Evolutionary conservation across 1,140 invertebrate genomes (phyloP).

Genomic region (Grapholita molesta): DNA sequence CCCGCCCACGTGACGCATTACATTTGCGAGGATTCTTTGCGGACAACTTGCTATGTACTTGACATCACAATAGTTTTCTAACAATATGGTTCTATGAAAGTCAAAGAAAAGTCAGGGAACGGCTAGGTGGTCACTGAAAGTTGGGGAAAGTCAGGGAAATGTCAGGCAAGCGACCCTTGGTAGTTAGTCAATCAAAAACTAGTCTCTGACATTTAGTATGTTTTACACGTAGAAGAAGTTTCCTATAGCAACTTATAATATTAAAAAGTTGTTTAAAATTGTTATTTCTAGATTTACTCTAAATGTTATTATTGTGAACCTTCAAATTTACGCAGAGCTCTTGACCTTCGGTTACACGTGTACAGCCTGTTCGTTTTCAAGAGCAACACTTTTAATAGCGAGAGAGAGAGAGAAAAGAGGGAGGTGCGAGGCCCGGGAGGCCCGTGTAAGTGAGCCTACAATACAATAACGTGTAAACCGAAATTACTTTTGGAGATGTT

Average conservation of each 20-base stretch:
- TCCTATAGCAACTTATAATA: neutral
- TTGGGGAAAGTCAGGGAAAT: neutral
- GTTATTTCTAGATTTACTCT: neutral
- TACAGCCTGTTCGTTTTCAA: neutral
- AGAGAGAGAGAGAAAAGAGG: neutral
- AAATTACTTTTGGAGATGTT: neutral
- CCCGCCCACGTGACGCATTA: constrained; percentile 71
- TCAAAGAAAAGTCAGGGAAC: neutral
- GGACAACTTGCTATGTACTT: constrained; percentile 27
- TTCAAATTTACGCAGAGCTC: neutral
- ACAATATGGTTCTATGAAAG: neutral
- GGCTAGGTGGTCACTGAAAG: neutral
- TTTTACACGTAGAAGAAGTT: neutral
- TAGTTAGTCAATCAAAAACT: neutral
- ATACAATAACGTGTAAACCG: neutral
- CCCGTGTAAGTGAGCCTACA: neutral
- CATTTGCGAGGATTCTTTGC: constrained; percentile 70
- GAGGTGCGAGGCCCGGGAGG: neutral
- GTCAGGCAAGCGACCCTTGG: neutral
- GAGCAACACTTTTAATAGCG: neutral
- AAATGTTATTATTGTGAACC: neutral
- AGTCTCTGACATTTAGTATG: neutral
- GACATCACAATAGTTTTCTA: constrained; percentile 2
- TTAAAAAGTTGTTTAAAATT: neutral
- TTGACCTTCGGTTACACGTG: neutral